Percentiles rank a stretch among this genome's conserved stretches.
phyloP scores from a whole-genome alignment of 2,797 vertebrate species.

The Bothrops alternatus region DNA sequence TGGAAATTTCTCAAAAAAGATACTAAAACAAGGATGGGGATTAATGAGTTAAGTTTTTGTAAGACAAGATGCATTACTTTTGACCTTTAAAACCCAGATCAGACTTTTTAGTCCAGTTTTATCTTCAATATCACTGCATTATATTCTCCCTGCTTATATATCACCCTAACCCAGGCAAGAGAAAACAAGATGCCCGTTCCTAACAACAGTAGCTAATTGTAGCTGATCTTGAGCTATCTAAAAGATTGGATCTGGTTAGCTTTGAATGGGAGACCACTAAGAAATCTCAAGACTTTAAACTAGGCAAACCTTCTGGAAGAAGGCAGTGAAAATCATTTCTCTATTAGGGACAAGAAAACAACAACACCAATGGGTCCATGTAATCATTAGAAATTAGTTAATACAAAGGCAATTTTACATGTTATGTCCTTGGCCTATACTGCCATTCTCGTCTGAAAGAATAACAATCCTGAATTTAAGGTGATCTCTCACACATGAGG shows the following conservation, averaged over 20 bases:
- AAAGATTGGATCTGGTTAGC: background rate
- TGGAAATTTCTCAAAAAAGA: background rate
- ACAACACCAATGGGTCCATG: background rate
- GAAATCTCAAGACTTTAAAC: background rate
- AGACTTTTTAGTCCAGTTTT: background rate
- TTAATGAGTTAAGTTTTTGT: background rate
- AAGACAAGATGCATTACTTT: background rate
- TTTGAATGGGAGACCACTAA: background rate
- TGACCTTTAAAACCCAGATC: background rate
- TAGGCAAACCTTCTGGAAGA: background rate
- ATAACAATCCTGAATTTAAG: background rate
- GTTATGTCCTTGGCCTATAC: background rate
- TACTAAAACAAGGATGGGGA: background rate
- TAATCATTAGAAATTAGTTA: background rate
- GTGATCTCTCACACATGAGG: background rate
- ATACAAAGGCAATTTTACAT: background rate
- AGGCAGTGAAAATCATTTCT: background rate
- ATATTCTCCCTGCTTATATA: background rate
- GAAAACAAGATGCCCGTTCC: background rate
- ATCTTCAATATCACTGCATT: background rate
- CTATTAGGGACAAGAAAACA: background rate
- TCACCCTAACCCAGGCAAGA: background rate
- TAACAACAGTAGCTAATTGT: background rate
- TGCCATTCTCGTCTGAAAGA: background rate
- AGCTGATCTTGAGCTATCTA: background rate